Evolutionary conservation across 2,113 vertebrate genomes (phyloP).

Genomic region (Callipepla squamata): DNA sequence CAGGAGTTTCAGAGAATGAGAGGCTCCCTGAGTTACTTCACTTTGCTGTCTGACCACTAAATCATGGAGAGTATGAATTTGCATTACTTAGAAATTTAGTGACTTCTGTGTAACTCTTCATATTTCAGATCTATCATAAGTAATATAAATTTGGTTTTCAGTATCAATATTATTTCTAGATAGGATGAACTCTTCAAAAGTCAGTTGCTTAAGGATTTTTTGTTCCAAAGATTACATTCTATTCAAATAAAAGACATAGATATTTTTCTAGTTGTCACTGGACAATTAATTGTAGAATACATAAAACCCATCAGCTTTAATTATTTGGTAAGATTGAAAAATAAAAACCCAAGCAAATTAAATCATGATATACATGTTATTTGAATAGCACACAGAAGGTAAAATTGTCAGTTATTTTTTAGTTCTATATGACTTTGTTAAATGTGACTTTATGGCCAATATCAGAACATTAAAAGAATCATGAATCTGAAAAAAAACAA

Average conservation of each 20-base stretch:
- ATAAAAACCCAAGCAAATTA: neutral
- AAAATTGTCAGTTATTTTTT: neutral
- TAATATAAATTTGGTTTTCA: neutral
- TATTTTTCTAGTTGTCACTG: neutral
- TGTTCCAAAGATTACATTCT: neutral
- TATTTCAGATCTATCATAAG: neutral
- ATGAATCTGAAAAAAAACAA: neutral
- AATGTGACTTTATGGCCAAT: neutral
- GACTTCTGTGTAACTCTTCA: fast-evolving
- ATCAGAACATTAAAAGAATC: neutral
- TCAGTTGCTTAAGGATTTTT: neutral
- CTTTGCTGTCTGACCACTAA: neutral
- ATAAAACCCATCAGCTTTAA: neutral
- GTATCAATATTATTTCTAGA: neutral
- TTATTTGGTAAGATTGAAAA: neutral
- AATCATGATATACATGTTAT: neutral
- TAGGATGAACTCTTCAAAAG: neutral
- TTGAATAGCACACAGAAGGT: neutral
- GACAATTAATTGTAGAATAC: neutral
- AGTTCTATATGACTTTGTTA: neutral
- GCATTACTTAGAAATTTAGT: neutral
- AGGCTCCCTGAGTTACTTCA: neutral
- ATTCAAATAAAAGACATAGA: neutral
- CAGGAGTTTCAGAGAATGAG: neutral
- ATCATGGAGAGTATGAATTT: neutral